Base-by-base conservation (phyloP, 2,888 invertebrate genomes). In the Hydraecia micacea region DNA sequence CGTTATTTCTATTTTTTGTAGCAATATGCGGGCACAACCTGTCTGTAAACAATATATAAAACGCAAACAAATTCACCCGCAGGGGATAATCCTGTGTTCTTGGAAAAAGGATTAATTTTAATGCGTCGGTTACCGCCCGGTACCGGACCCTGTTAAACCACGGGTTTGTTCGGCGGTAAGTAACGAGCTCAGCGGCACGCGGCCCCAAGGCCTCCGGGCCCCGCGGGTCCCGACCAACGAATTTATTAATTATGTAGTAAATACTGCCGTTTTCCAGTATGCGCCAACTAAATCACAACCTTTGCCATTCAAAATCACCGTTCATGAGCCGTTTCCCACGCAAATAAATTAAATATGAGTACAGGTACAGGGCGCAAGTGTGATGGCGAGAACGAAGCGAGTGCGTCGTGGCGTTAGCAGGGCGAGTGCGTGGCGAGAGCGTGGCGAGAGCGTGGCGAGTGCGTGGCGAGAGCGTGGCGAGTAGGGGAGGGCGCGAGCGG, bases 321-420 rank as follows among this genome's bases (percentile, higher is more conserved):
- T 58, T 79, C 66, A 80, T 62, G 74, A 74, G 55, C 69, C 42
- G 39, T 77, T 84, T 80, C 72, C 73, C 73, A 55, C 46, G 58
- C 65, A 28, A 72, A 39, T 74, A 68, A 69, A 84, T 80, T 66
- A 84, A 84, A 79, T 77, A 73, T 84, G 68, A 77, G 75, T 49
- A 75, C 72, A 72, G 65, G 69, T 66, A 60, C 60, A 68, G 42
- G 77, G 73, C 46, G 36, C 18, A 62, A 6, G 36, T 2, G 60
- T 58, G 42, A 21, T 36, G n/a, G 21, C 8, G 49, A 6, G 36
- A 0, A 58, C 25, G 69, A 21, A 6, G 39, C 36, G 21, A 15
- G 52, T 1, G 42, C 32, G 32, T 36, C 32, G 32, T 36, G n/a
- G 65, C 9, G 46, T 13, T 18, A 6, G 55, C 18, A 68, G 60